phyloP scores from a whole-genome alignment of 2,113 vertebrate genomes.

The Melanostigma gelatinosum region DNA sequence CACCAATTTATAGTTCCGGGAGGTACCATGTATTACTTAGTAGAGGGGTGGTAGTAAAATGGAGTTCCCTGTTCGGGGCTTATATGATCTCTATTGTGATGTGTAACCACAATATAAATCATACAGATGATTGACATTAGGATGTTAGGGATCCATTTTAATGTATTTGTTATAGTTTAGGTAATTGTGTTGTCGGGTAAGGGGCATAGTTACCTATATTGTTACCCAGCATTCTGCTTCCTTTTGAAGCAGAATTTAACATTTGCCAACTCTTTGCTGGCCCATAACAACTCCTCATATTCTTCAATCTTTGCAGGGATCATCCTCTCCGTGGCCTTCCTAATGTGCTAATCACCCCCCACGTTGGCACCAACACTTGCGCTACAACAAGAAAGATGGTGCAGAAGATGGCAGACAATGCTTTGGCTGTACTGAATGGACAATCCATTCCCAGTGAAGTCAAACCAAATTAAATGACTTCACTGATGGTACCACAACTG shows the following conservation, averaged over 20 bases:
- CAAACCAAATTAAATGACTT: constrained; percentile 33
- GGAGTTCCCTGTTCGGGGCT: too few relatives aligned
- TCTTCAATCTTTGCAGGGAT: constrained; percentile 57
- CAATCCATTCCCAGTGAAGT: constrained; percentile 68
- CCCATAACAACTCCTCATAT: background rate
- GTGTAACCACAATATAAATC: too few relatives aligned
- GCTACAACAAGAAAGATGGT: constrained; percentile 46
- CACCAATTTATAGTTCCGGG: too few relatives aligned
- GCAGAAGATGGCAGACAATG: constrained; percentile 66
- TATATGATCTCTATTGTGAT: too few relatives aligned
- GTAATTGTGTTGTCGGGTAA: too few relatives aligned
- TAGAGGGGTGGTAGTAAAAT: too few relatives aligned
- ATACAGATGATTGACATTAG: too few relatives aligned
- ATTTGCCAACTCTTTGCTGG: background rate
- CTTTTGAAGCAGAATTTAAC: background rate
- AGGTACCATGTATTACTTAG: too few relatives aligned
- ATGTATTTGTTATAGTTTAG: too few relatives aligned
- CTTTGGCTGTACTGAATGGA: constrained; percentile 68
- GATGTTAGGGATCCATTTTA: too few relatives aligned
- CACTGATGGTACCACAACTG: background rate
- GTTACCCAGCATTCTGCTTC: too few relatives aligned
- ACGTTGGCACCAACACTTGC: constrained; percentile 62
- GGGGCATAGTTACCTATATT: too few relatives aligned
- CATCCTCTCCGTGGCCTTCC: constrained; percentile 73
- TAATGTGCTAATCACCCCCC: constrained; percentile 74